These are phyloP conservation scores for Heliothis peltigera DNA, from an alignment of 2,888 invertebrate species.

Conservation along the genomic window DNA sequence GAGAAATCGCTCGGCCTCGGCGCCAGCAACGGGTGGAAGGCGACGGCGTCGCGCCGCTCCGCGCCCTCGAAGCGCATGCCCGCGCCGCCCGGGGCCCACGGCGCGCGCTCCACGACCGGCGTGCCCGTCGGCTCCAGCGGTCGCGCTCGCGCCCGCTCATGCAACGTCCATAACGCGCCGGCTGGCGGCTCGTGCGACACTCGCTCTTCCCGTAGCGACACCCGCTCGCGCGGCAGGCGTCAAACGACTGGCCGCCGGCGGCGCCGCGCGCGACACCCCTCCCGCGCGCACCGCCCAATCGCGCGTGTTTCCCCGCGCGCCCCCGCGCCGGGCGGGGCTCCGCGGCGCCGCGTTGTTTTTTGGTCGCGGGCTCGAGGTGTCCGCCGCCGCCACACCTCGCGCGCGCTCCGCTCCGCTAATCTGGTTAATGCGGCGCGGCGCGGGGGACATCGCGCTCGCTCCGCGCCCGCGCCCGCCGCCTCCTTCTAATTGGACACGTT, in stretches of 20 bases:
- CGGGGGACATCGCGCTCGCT: constrained; percentile 72
- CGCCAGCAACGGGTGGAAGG: constrained; percentile 96
- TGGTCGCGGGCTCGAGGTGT: constrained; percentile 88
- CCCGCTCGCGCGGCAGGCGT: constrained; percentile 88
- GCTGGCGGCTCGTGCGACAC: constrained; percentile 79
- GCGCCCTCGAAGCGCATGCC: constrained; percentile 94
- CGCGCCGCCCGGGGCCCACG: constrained; percentile 89
- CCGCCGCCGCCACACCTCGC: constrained; percentile 84
- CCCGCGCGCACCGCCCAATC: constrained; percentile 84
- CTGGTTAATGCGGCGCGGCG: constrained; percentile 81
- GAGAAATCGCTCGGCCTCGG: constrained; percentile 97
- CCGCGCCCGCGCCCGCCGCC: constrained; percentile 81
- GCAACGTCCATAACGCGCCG: constrained; percentile 85
- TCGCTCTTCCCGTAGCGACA: constrained; percentile 80
- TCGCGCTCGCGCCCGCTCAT: constrained; percentile 91
- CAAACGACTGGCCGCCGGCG: constrained; percentile 88
- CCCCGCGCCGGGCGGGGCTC: constrained; percentile 75
- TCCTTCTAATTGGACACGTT: constrained; percentile 90
- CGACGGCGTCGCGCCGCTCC: constrained; percentile 93
- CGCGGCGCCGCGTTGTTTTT: constrained; percentile 86
- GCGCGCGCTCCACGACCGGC: constrained; percentile 88
- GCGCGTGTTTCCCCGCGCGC: constrained; percentile 86
- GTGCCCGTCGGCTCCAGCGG: constrained; percentile 89
- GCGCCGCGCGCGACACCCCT: constrained; percentile 89
- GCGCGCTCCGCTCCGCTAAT: constrained; percentile 83